These are phyloP conservation scores for Trachelus stipa DNA, from an alignment of 2,888 invertebrate species.

Conservation along the genomic window DNA sequence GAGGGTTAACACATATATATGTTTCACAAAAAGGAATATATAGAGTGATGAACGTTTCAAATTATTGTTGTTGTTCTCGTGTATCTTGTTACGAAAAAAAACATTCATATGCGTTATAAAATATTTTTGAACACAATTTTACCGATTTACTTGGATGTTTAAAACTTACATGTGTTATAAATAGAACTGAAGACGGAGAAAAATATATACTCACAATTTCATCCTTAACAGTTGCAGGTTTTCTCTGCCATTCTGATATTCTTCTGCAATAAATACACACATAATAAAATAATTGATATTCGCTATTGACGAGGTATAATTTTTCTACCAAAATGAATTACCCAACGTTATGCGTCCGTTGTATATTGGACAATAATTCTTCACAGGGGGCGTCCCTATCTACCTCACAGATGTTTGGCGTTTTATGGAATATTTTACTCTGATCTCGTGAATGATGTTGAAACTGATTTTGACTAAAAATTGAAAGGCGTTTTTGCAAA, in stretches of 20 bases:
- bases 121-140: background rate
- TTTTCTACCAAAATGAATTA: background rate
- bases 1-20: background rate
- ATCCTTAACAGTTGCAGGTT: background rate
- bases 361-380: background rate
- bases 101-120: background rate
- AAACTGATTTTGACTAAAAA: background rate
- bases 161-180: background rate
- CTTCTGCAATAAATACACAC: background rate
- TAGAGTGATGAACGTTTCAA: background rate
- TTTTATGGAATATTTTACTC: background rate
- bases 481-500: conserved; percentile 3
- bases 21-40: background rate
- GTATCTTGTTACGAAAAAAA: background rate
- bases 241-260: background rate
- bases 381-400: background rate
- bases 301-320: background rate
- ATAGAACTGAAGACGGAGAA: background rate
- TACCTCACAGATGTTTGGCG: background rate
- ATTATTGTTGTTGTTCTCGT: background rate
- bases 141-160: background rate
- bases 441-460: background rate
- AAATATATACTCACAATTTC: background rate
- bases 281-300: background rate
- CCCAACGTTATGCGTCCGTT: background rate